Percentiles rank a stretch among this genome's conserved stretches.
Conservation (phyloP, 1,140 invertebrate genomes). For the Leptoteleia sp. region DNA sequence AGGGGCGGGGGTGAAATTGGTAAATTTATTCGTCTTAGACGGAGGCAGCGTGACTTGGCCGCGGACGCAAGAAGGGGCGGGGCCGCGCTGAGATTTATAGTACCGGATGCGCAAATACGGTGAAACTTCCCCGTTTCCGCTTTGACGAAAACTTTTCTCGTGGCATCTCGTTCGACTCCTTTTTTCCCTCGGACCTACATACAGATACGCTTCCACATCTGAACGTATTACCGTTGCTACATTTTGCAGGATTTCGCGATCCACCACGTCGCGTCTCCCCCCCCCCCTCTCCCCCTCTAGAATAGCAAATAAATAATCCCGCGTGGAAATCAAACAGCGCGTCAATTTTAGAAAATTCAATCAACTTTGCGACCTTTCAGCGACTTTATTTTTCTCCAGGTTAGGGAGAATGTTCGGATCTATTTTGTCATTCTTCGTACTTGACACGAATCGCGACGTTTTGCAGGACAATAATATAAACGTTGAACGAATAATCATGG, state of each 20-base stretch:
- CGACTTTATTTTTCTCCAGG: slow-evolving; percentile 13
- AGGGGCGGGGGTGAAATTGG: too few species aligned
- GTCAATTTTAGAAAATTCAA: slow-evolving; percentile 44
- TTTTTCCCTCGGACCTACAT: slow-evolving; percentile 50
- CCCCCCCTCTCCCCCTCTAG: too few species aligned
- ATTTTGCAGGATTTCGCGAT: slow-evolving; percentile 65
- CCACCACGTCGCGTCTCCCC: slow-evolving; percentile 46
- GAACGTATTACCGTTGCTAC: slow-evolving; percentile 64
- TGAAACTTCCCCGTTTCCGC: slow-evolving; percentile 72
- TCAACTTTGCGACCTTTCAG: slow-evolving; percentile 20
- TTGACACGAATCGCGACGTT: too few species aligned
- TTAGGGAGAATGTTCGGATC: too few species aligned
- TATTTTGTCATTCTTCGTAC: too few species aligned
- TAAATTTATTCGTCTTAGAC: slow-evolving; percentile 68
- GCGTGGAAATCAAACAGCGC: slow-evolving; percentile 11
- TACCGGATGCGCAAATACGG: slow-evolving; percentile 73
- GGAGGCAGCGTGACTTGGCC: slow-evolving; percentile 61
- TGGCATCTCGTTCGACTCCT: slow-evolving; percentile 47
- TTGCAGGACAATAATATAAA: too few species aligned
- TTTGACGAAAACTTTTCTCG: slow-evolving; percentile 71
- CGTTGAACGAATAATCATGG: too few species aligned
- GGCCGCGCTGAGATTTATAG: slow-evolving; percentile 69
- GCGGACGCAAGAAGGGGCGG: slow-evolving; percentile 51
- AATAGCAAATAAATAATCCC: slow-evolving; percentile 54
- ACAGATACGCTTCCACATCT: slow-evolving; percentile 62